These are phyloP conservation scores for Iphiclides podalirius DNA, from an alignment of 2,888 invertebrate genomes.

Conservation along the genomic window DNA sequence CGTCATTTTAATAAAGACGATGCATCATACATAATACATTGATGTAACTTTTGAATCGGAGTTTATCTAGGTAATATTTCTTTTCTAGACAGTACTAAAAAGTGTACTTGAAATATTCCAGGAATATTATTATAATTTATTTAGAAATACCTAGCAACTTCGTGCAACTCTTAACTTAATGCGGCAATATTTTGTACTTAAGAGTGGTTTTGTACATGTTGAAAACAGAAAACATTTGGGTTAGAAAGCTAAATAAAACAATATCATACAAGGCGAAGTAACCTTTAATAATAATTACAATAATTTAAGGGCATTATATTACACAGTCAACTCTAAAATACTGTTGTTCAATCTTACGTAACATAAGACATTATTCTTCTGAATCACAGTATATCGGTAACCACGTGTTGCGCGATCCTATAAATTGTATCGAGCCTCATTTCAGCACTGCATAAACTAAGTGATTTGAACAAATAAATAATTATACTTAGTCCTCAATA, in stretches of 20 bases:
- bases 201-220: too few species aligned
- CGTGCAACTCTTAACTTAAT: too few species aligned
- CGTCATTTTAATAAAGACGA: too few species aligned
- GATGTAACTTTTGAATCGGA: too few species aligned
- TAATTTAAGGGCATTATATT: slow-evolving; percentile 75
- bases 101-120: too few species aligned
- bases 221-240: too few species aligned
- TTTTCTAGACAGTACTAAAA: too few species aligned
- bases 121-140: too few species aligned
- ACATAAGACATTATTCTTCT: slow-evolving; percentile 57
- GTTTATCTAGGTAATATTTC: too few species aligned
- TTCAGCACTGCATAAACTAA: slow-evolving; percentile 27
- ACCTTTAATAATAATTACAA: slow-evolving; percentile 67
- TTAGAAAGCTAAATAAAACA: slow-evolving; percentile 46
- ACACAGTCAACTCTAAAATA: slow-evolving; percentile 78
- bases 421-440: slow-evolving; percentile 19
- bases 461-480: slow-evolving; percentile 49
- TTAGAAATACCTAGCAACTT: too few species aligned
- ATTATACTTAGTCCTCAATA: slow-evolving; percentile 65
- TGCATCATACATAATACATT: too few species aligned
- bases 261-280: slow-evolving; percentile 49
- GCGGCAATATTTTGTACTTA: too few species aligned
- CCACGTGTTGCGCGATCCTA: slow-evolving; percentile 34
- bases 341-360: slow-evolving; percentile 65
- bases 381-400: slow-evolving; percentile 62